Evolutionary conservation across 2,113 vertebrate genomes (phyloP).

Genomic region (Corvus cornix): DNA sequence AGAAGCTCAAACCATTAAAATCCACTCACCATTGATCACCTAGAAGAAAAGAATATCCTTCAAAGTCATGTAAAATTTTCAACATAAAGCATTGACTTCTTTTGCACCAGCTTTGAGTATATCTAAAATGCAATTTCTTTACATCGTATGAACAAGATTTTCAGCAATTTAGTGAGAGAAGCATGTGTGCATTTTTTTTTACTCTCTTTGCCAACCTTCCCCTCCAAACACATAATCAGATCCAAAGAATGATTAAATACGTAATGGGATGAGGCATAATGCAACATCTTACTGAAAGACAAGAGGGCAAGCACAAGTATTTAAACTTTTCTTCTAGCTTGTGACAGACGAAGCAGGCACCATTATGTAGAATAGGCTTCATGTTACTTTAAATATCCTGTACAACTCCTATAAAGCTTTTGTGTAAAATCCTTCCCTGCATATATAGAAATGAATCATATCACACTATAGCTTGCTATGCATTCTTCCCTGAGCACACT

Average conservation of each 20-base stretch:
- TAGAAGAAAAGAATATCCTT: background rate
- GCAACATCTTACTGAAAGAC: conserved; percentile 3
- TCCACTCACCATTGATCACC: background rate
- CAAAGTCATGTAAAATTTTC: background rate
- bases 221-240: background rate
- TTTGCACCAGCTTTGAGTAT: background rate
- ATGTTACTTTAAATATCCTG: conserved; percentile 8
- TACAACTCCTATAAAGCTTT: background rate
- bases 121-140: background rate
- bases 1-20: background rate
- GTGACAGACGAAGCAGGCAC: background rate
- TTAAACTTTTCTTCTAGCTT: conserved; percentile 5
- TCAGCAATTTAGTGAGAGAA: background rate
- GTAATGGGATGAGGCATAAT: background rate
- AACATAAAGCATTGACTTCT: background rate
- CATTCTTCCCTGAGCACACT: conserved; percentile 12
- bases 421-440: background rate
- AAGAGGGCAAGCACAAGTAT: background rate
- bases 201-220: background rate
- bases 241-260: conserved; percentile 22
- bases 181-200: background rate
- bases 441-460: conserved; percentile 21
- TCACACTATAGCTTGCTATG: conserved; percentile 20
- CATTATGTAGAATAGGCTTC: background rate
- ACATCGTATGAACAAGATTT: background rate